phyloP scores from a whole-genome alignment of 2,113 vertebrate genomes.

The Odobenus rosmarus region DNA sequence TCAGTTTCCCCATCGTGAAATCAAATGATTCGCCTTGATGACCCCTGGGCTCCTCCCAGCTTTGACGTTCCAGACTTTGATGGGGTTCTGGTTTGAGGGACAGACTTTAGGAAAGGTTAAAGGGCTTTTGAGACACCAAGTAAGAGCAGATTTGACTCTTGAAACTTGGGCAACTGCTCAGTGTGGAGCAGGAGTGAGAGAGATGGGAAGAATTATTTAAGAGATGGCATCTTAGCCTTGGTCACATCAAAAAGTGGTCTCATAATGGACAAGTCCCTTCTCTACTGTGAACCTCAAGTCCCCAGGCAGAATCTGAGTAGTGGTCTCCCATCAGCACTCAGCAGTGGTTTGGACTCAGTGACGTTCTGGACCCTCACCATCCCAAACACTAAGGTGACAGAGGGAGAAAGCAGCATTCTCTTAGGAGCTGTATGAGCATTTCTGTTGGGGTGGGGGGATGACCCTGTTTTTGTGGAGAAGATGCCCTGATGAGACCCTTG shows the following conservation, averaged over 20 bases:
- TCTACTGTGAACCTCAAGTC: neutral
- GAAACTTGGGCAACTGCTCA: neutral
- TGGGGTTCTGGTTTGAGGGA: neutral
- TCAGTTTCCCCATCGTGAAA: neutral
- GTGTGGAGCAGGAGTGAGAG: neutral
- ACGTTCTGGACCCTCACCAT: neutral
- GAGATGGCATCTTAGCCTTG: neutral
- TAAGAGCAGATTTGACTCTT: neutral
- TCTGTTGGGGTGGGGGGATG: neutral
- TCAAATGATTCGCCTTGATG: neutral
- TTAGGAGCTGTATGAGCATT: neutral
- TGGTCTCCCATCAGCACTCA: neutral
- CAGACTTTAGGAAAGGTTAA: neutral
- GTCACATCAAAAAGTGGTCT: neutral
- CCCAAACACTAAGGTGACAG: neutral
- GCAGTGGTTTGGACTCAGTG: neutral
- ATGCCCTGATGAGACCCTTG: neutral
- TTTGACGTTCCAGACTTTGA: neutral
- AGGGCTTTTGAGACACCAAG: neutral
- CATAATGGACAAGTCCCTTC: neutral
- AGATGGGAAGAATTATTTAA: neutral
- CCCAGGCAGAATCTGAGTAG: neutral
- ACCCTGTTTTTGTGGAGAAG: neutral
- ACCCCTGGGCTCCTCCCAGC: neutral
- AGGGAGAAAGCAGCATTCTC: neutral